phyloP scores from a whole-genome alignment of 2,888 invertebrate species.

The Tachina grossa region DNA sequence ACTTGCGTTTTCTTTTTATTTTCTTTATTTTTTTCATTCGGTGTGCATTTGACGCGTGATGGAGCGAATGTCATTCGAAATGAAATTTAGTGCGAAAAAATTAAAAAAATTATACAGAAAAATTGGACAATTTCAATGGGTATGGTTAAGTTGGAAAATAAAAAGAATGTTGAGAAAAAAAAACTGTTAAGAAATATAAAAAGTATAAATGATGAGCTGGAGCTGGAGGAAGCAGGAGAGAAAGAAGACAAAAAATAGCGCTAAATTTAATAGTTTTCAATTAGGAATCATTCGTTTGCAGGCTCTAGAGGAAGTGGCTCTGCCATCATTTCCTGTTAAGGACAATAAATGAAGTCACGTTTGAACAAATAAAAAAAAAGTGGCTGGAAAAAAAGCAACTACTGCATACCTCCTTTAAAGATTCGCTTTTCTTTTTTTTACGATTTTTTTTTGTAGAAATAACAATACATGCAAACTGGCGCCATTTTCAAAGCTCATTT shows the following conservation, averaged over 20 bases:
- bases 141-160: conserved; percentile 67
- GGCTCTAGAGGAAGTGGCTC: conserved; percentile 75
- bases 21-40: conserved; percentile 68
- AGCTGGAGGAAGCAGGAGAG: conserved; percentile 32
- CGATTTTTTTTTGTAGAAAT: conserved; percentile 34
- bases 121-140: conserved; percentile 72
- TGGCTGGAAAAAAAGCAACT: conserved; percentile 38
- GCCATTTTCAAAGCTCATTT: conserved; percentile 72
- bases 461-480: conserved; percentile 63
- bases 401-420: conserved; percentile 48
- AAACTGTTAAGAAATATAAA: conserved; percentile 70
- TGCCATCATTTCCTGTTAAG: conserved; percentile 69
- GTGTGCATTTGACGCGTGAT: conserved; percentile 82
- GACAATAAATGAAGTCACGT: conserved; percentile 82
- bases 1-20: conserved; percentile 61
- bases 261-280: conserved; percentile 81
- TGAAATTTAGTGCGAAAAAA: conserved; percentile 79
- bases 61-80: conserved; percentile 82
- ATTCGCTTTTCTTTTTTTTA: conserved; percentile 44
- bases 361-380: conserved; percentile 71
- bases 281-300: conserved; percentile 82
- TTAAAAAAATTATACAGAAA: conserved; percentile 63
- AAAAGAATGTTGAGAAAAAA: conserved; percentile 64
- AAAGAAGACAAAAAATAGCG: conserved; percentile 68
- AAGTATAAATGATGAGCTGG: conserved; percentile 65